These are phyloP conservation scores for Chymomyza fuscimana DNA, from an alignment of 2,888 invertebrate genomes.

Conservation along the genomic window DNA sequence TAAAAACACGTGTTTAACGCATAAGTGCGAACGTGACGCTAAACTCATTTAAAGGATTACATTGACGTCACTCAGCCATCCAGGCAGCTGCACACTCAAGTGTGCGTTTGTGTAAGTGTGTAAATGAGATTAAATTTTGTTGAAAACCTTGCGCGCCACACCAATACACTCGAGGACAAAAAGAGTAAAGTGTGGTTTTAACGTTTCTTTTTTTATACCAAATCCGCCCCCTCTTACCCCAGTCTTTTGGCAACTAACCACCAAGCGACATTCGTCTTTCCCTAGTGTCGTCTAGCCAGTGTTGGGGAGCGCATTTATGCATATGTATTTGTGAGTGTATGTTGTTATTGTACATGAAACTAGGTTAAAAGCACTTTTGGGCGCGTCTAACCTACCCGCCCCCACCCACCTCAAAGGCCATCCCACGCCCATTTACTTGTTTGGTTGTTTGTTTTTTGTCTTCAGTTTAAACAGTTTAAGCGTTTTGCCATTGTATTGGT, in stretches of 20 bases:
- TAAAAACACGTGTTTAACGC: constrained; percentile 76
- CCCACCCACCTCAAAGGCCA: background rate
- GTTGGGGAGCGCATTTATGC: constrained; percentile 65
- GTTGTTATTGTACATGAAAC: constrained; percentile 44
- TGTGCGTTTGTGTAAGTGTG: constrained; percentile 44
- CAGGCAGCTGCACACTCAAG: constrained; percentile 44
- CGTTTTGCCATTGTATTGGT: constrained; percentile 61
- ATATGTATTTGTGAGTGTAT: constrained; percentile 36
- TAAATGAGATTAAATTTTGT: constrained; percentile 73
- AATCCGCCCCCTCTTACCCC: background rate
- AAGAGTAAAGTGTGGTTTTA: constrained; percentile 57
- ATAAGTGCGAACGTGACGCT: constrained; percentile 75
- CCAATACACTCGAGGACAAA: constrained; percentile 25
- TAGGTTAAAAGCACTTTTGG: constrained; percentile 72
- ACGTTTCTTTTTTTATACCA: constrained; percentile 24
- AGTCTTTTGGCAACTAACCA: background rate
- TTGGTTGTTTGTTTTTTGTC: constrained; percentile 63
- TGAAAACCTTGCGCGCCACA: constrained; percentile 55
- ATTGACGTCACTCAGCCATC: constrained; percentile 17
- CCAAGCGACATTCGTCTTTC: background rate
- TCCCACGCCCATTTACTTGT: constrained; percentile 11
- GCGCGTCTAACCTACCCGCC: background rate
- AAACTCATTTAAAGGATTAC: constrained; percentile 77
- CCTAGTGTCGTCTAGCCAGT: background rate
- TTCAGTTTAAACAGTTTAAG: constrained; percentile 67